phyloP scores from a whole-genome alignment of 2,888 invertebrate species.

The Acronicta aceris region DNA sequence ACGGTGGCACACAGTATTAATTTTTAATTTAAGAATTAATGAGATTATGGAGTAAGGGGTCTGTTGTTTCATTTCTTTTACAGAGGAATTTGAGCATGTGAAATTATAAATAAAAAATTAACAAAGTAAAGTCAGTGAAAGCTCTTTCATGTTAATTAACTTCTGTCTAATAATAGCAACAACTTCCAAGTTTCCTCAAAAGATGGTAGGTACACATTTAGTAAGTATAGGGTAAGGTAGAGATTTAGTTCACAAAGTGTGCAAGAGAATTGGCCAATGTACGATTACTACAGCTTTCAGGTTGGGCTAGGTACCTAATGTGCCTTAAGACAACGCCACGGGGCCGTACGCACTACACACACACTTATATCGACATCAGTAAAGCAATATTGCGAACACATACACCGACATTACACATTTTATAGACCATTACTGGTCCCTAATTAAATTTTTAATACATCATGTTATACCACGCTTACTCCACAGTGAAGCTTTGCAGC shows the following conservation, averaged over 20 bases:
- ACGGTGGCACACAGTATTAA: not conserved
- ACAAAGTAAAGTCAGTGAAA: too few species aligned
- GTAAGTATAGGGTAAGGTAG: too few species aligned
- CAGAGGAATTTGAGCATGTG: constrained; percentile 28
- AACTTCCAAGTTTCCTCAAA: too few species aligned
- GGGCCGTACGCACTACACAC: not conserved
- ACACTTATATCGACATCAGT: constrained; percentile 14
- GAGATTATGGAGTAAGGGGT: too few species aligned
- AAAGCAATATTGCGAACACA: constrained; percentile 21
- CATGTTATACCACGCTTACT: constrained; percentile 26
- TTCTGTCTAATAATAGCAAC: not conserved
- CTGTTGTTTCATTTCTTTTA: not conserved
- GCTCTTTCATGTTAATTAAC: not conserved
- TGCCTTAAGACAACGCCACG: too few species aligned
- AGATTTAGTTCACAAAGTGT: not conserved
- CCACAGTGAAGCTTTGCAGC: constrained; percentile 5
- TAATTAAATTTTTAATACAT: constrained; percentile 31
- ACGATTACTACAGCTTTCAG: not conserved
- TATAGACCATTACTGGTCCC: constrained; percentile 53
- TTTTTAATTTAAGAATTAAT: too few species aligned
- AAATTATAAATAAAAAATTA: constrained; percentile 27
- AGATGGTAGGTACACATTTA: too few species aligned
- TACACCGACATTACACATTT: constrained; percentile 33
- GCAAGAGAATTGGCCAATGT: not conserved
- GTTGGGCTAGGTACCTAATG: too few species aligned